These are phyloP conservation scores for Malachius bipustulatus DNA, from an alignment of 2,888 invertebrate genomes.

Conservation along the genomic window DNA sequence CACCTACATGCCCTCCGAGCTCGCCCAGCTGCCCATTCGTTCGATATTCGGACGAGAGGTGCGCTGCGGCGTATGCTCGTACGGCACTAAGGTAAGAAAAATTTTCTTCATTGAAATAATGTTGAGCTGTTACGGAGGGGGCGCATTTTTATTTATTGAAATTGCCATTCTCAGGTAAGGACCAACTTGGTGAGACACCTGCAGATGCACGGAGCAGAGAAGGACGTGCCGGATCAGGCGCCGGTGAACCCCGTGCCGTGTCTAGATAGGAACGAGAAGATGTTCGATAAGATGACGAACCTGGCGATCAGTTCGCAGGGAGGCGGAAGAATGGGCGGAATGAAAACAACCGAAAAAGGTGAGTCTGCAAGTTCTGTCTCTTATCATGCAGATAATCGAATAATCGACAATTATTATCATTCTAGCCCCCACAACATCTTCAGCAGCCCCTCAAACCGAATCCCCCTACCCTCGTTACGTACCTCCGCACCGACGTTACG, in stretches of 20 bases:
- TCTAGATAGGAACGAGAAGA: constrained; percentile 61
- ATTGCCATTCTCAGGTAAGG: constrained; percentile 42
- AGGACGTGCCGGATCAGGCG: constrained; percentile 50
- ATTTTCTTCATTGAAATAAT: background rate
- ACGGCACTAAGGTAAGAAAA: background rate
- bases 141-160: background rate
- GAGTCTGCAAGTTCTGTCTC: constrained; percentile 2
- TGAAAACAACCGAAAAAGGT: constrained; percentile 20
- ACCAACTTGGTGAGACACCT: constrained; percentile 62
- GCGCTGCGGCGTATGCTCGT: constrained; percentile 40
- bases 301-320: constrained; percentile 53
- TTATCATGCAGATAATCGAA: too few species aligned
- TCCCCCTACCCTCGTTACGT: constrained; percentile 27
- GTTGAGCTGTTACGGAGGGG: background rate
- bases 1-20: constrained; percentile 46
- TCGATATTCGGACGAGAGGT: constrained; percentile 50
- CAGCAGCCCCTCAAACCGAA: constrained; percentile 18
- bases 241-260: constrained; percentile 77
- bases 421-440: too few species aligned
- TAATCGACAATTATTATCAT: too few species aligned
- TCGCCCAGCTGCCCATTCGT: constrained; percentile 49
- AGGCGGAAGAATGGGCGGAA: constrained; percentile 35
- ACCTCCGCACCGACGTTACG: constrained; percentile 39
- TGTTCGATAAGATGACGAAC: constrained; percentile 79
- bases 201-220: constrained; percentile 49